A percentile compares a stretch with the other conserved stretches of the same genome.
phyloP scores from a whole-genome alignment of 2,113 vertebrate genomes.

The Pterocles gutturalis region DNA sequence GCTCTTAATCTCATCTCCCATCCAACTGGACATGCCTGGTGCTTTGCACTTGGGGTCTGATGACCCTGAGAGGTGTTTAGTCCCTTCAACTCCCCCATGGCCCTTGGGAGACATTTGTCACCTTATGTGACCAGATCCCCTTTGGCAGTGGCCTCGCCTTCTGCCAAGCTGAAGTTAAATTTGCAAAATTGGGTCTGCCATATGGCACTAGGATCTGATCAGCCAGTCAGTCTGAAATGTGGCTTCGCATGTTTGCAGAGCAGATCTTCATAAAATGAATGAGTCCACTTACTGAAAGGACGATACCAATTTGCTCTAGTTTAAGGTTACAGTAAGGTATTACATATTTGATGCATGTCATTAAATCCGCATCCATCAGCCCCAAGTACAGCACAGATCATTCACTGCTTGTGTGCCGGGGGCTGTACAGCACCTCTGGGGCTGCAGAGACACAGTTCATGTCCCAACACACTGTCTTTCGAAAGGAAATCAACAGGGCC shows the following conservation, averaged over 20 bases:
- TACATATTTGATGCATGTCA: background rate
- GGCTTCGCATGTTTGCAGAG: background rate
- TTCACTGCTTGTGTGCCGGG: background rate
- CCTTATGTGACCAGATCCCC: background rate
- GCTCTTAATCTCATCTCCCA: background rate
- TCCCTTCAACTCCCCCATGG: background rate
- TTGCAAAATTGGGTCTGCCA: constrained; percentile 13
- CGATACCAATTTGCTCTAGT: background rate
- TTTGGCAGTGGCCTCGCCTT: background rate
- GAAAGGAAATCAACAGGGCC: background rate
- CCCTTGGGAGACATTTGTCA: background rate
- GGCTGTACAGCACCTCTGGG: background rate
- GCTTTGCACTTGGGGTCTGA: background rate
- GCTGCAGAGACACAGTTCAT: background rate
- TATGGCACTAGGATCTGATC: background rate
- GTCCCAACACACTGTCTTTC: fast-evolving
- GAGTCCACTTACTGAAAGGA: background rate
- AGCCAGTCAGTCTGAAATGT: background rate
- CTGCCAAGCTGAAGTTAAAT: background rate
- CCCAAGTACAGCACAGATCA: background rate
- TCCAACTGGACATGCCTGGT: background rate
- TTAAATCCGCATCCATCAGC: background rate
- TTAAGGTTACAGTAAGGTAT: background rate
- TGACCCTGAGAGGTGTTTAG: background rate
- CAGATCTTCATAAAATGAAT: background rate